Evolutionary conservation across 2,888 invertebrate genomes (phyloP), one percentile per base, ranked within the genome.

Genomic region (Neoscelio sp.): DNA sequence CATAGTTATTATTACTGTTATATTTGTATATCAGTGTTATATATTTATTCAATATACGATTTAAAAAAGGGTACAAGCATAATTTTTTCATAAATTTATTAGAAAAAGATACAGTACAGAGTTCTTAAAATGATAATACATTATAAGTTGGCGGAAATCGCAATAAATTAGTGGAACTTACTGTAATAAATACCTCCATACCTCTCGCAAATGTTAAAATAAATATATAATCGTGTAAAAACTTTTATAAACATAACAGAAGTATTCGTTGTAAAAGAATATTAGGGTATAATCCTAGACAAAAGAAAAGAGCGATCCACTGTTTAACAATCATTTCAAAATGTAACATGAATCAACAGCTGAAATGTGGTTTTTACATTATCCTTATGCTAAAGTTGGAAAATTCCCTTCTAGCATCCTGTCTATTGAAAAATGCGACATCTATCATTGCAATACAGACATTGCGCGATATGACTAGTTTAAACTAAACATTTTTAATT

Each of bases 141-240:
- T 73, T 79, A 82, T 65, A 68, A 84, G 84, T 85, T 85, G 84
- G 85, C 82, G 78, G 79, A 78, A 80, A 81, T 84, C 77, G 71
- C 82, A 85, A 85, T 85, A 85, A 86, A 83, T 85, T 84, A 83
- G 76, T 82, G 74, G 83, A 70, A 67, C 50, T 60, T 65, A 56
- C n/a, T 10, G 54, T 64, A n/a, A 56, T 54, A 62, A 75, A 75
- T 50, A 70, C 67, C 50, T 62, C 42, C 52, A 44, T 30, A 26
- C 17, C 42, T 83, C 74, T 81, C 78, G 44, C 48, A 68, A 46
- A 46, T 48, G 68, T 58, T 44, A 68, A 40, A 85, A 85, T 85
- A 84, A 85, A 85, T 85, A 84, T 82, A 83, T 83, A 82, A 82
- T 80, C 65, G 73, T 80, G 84, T 85, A 85, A 82, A 85, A 85